A percentile compares a stretch with the other conserved stretches of the same genome.
phyloP scores from a whole-genome alignment of 2,797 vertebrate genomes.

The Poecile montanus region DNA sequence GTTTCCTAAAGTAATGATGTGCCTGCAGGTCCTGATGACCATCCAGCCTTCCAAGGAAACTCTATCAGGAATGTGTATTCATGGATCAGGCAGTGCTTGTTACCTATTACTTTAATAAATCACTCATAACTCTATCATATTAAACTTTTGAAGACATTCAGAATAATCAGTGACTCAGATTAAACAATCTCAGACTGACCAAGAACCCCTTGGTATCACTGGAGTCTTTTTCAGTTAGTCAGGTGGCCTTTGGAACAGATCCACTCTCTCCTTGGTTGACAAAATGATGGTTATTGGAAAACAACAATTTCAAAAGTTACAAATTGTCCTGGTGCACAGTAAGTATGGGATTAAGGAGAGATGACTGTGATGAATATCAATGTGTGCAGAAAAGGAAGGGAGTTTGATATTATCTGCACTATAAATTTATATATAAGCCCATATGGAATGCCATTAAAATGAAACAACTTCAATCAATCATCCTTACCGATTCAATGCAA shows the following conservation, averaged over 20 bases:
- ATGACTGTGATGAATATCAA: background rate
- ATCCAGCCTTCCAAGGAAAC: background rate
- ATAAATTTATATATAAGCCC: background rate
- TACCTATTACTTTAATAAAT: background rate
- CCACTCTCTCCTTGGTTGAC: background rate
- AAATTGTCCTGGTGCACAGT: background rate
- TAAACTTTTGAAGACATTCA: background rate
- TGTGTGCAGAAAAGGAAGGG: background rate
- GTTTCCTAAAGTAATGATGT: background rate
- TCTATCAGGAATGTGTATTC: background rate
- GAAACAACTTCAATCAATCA: background rate
- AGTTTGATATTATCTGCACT: background rate
- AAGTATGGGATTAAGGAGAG: background rate
- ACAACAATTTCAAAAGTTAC: background rate
- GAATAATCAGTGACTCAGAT: background rate
- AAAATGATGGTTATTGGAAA: background rate
- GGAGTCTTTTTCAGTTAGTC: background rate
- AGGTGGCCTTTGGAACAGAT: background rate
- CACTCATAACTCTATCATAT: background rate
- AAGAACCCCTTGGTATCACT: background rate
- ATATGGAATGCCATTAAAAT: background rate
- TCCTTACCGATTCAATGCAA: slow-evolving; percentile 92
- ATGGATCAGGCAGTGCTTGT: background rate
- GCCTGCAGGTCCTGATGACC: background rate
- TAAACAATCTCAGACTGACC: background rate